Conservation (phyloP, 2,113 vertebrate species). For the Ceyx melanurus region DNA sequence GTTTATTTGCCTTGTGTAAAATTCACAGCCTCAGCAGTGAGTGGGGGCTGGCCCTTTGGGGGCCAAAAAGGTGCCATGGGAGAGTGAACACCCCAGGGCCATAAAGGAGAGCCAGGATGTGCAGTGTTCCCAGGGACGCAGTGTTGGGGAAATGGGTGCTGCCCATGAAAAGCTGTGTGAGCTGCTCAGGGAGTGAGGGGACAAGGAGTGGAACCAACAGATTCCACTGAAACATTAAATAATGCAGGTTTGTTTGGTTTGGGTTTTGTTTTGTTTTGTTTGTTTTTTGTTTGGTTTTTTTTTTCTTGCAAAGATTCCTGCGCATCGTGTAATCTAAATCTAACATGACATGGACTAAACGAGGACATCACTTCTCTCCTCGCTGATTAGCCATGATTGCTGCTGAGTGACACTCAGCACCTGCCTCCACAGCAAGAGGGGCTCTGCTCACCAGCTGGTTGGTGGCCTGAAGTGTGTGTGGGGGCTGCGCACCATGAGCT, state of each 20-base stretch:
- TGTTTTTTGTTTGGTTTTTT: too few species aligned
- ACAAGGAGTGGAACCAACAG: fast-evolving
- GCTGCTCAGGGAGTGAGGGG: not conserved
- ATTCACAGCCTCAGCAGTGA: not conserved
- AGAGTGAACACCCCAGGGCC: not conserved
- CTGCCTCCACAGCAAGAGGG: not conserved
- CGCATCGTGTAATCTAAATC: constrained; percentile 3
- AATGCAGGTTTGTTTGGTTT: not conserved
- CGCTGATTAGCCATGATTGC: constrained; percentile 13
- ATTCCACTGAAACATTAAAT: not conserved
- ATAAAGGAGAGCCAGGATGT: not conserved
- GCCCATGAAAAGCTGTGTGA: not conserved
- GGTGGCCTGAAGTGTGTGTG: fast-evolving
- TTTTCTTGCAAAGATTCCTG: not conserved
- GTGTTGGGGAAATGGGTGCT: not conserved
- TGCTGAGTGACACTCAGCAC: constrained; percentile 11
- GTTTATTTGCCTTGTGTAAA: not conserved
- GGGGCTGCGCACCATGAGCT: fast-evolving
- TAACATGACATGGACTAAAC: constrained; percentile 53
- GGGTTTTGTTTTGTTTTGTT: too few species aligned
- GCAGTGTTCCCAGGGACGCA: not conserved
- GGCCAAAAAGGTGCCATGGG: fast-evolving
- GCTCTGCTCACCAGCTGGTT: fast-evolving
- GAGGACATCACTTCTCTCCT: constrained; percentile 46
- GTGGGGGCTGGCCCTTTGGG: not conserved